These are phyloP conservation scores for Parnassius orleans DNA, from an alignment of 2,888 invertebrate genomes.

Conservation along the genomic window DNA sequence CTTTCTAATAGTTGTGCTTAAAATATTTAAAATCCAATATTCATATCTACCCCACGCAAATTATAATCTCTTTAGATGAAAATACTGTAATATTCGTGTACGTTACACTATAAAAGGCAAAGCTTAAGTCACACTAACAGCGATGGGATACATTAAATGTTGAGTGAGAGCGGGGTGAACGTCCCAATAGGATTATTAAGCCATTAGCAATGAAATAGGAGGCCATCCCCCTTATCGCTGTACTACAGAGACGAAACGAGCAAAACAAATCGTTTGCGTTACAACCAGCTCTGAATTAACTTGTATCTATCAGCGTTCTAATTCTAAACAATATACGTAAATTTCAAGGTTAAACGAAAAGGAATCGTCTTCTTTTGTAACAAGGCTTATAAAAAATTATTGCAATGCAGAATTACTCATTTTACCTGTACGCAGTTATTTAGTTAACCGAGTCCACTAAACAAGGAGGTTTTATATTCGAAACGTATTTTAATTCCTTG, in stretches of 20 bases:
- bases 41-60: neutral
- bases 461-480: too few species aligned
- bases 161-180: constrained; percentile 29
- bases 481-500: too few species aligned
- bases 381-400: too few species aligned
- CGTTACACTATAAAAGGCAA: neutral
- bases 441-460: too few species aligned
- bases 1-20: too few species aligned
- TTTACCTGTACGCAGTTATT: too few species aligned
- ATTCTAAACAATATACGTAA: constrained; percentile 17
- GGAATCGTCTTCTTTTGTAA: constrained; percentile 6
- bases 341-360: constrained; percentile 3
- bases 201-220: constrained; percentile 69
- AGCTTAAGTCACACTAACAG: constrained; percentile 14
- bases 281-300: constrained; percentile 32
- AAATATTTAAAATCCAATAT: too few species aligned
- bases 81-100: neutral
- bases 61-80: neutral
- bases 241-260: constrained; percentile 53
- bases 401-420: too few species aligned
- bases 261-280: constrained; percentile 57
- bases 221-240: constrained; percentile 50
- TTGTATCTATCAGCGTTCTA: constrained; percentile 23
- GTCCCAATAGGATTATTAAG: constrained; percentile 58
- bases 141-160: constrained; percentile 12